These are phyloP conservation scores for Drosophila borborema DNA, from an alignment of 2,888 invertebrate genomes.

Conservation along the genomic window DNA sequence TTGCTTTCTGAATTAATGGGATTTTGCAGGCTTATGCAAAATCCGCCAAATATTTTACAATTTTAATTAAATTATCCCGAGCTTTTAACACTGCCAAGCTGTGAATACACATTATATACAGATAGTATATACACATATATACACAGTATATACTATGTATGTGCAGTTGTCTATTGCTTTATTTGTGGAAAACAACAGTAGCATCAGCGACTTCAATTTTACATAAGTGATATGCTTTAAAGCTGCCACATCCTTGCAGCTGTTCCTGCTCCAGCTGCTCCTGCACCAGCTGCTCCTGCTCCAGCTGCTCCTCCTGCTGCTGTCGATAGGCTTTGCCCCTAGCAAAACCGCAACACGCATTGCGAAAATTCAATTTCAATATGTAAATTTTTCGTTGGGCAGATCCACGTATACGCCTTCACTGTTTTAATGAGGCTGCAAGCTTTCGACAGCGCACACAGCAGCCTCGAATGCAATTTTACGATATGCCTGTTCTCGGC, in stretches of 20 bases:
- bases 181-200: constrained; percentile 33
- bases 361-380: constrained; percentile 82
- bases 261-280: background rate
- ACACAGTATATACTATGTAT: background rate
- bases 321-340: constrained; percentile 45
- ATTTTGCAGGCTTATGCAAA: constrained; percentile 81
- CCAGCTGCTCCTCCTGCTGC: background rate
- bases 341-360: constrained; percentile 67
- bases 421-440: constrained; percentile 48
- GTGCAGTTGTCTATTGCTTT: constrained; percentile 34
- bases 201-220: constrained; percentile 38
- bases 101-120: constrained; percentile 23
- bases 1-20: constrained; percentile 83
- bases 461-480: constrained; percentile 37
- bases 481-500: constrained; percentile 43
- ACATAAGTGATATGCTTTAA: constrained; percentile 28
- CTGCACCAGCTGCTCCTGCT: background rate
- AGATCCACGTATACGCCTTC: constrained; percentile 34
- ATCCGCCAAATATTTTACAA: constrained; percentile 80
- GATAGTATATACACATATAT: too few relatives aligned
- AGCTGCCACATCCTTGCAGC: constrained; percentile 22
- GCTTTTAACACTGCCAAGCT: constrained; percentile 58
- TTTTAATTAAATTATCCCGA: constrained; percentile 81
- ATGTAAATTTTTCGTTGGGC: constrained; percentile 65
- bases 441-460: constrained; percentile 9